Conservation (phyloP, 2,113 vertebrate genomes). For the Chascanopsetta lugubris region DNA sequence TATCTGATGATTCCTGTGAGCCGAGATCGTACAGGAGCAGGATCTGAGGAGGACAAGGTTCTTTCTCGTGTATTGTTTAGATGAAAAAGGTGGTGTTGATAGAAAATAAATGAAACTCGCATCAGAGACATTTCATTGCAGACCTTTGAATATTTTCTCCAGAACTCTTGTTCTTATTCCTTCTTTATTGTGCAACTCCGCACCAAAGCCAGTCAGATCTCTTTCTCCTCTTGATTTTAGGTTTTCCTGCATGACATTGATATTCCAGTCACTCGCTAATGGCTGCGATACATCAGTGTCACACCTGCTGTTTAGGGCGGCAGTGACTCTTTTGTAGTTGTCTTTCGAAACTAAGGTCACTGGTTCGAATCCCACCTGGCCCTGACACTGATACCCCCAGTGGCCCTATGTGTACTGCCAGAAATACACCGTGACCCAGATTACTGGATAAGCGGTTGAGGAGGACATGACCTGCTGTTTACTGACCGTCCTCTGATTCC, state of each 20-base stretch:
- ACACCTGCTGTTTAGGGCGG: constrained; percentile 36
- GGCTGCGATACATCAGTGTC: constrained; percentile 37
- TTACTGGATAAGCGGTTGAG: too few species aligned
- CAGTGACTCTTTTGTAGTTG: too few species aligned
- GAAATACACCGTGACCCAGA: too few species aligned
- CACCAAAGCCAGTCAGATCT: not conserved
- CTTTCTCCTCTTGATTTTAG: constrained; percentile 6
- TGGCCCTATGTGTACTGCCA: too few species aligned
- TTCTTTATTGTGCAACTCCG: not conserved
- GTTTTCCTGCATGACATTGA: constrained; percentile 4
- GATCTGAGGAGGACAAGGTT: constrained; percentile 6
- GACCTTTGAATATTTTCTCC: not conserved
- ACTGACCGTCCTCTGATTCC: constrained; percentile 35
- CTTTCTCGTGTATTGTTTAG: constrained; percentile 10
- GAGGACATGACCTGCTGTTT: constrained; percentile 40
- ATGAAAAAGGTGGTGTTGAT: too few species aligned
- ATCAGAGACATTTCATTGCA: constrained; percentile 7
- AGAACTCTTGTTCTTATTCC: not conserved
- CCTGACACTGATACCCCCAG: too few species aligned
- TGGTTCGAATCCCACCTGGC: too few species aligned
- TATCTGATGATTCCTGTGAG: constrained; percentile 59
- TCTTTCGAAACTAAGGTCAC: too few species aligned
- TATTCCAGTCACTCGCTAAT: constrained; percentile 24
- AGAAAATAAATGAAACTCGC: constrained; percentile 2
- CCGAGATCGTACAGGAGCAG: constrained; percentile 23